These are phyloP conservation scores for Rhabdomys pumilio DNA, from an alignment of 2,797 vertebrate species.

Conservation along the genomic window DNA sequence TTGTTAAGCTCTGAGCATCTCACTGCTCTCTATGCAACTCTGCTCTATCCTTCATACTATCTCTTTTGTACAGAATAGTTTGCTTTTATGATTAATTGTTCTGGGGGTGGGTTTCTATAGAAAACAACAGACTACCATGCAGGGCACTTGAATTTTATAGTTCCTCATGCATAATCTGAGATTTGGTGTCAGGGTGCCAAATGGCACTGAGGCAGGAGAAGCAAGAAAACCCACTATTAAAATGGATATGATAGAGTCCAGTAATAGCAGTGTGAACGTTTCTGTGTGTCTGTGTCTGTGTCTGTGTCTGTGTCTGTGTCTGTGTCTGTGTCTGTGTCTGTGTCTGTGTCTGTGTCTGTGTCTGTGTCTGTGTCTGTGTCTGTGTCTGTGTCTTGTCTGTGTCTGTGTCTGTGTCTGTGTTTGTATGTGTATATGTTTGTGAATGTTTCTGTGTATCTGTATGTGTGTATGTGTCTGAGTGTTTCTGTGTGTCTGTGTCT, in stretches of 20 bases:
- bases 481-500: not conserved
- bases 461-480: too few relatives aligned
- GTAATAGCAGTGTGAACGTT: not conserved
- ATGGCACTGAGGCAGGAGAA: conserved; percentile 73
- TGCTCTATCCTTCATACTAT: conserved; percentile 89
- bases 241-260: not conserved
- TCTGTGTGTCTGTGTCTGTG: not conserved
- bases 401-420: too few relatives aligned
- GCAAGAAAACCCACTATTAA: not conserved
- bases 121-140: conserved; percentile 89
- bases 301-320: too few relatives aligned
- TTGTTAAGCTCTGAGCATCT: conserved; percentile 91
- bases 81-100: conserved; percentile 92
- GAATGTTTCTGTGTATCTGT: not conserved
- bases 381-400: too few relatives aligned
- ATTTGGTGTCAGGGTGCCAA: conserved; percentile 83
- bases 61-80: conserved; percentile 92
- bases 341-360: too few relatives aligned
- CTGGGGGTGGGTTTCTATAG: conserved; percentile 88
- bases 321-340: too few relatives aligned
- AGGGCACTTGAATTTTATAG: conserved; percentile 88
- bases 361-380: too few relatives aligned
- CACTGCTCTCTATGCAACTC: conserved; percentile 90
- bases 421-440: not conserved
- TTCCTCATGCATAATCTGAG: conserved; percentile 76